These are phyloP conservation scores for Melanaphis sacchari DNA, from an alignment of 1,140 invertebrate species.

Conservation along the genomic window DNA sequence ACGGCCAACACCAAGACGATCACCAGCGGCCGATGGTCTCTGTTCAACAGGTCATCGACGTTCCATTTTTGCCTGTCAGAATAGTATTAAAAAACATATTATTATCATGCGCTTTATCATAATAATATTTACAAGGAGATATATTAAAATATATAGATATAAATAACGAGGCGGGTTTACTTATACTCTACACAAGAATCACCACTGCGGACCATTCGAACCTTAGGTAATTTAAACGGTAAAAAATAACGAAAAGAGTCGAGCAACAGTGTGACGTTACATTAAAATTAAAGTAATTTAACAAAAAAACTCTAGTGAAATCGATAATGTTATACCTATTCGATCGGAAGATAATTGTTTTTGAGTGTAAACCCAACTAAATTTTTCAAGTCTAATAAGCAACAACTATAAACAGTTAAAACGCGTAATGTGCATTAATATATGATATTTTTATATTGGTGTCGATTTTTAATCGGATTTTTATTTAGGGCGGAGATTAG, in stretches of 20 bases:
- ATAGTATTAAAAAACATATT: background rate
- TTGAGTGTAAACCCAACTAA: background rate
- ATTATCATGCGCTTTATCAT: too few relatives aligned
- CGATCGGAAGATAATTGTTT: background rate
- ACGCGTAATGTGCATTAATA: background rate
- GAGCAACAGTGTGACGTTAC: background rate
- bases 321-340: background rate
- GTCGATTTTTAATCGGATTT: background rate
- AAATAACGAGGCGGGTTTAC: background rate
- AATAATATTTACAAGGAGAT: too few relatives aligned
- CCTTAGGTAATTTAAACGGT: background rate
- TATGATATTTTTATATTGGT: background rate
- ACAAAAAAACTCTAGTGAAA: background rate
- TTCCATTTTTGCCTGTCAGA: background rate
- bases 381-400: background rate
- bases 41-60: constrained; percentile 61
- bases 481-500: background rate
- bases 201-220: too few relatives aligned
- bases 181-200: too few relatives aligned
- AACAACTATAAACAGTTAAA: background rate
- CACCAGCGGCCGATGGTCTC: constrained; percentile 72
- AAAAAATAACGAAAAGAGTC: background rate
- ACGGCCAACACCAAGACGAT: constrained; percentile 73
- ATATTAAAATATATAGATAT: background rate
- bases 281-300: background rate